Percentiles rank a stretch among this genome's conserved stretches.
phyloP scores from a whole-genome alignment of 1,140 invertebrate genomes.

The Drosophila pandora region DNA sequence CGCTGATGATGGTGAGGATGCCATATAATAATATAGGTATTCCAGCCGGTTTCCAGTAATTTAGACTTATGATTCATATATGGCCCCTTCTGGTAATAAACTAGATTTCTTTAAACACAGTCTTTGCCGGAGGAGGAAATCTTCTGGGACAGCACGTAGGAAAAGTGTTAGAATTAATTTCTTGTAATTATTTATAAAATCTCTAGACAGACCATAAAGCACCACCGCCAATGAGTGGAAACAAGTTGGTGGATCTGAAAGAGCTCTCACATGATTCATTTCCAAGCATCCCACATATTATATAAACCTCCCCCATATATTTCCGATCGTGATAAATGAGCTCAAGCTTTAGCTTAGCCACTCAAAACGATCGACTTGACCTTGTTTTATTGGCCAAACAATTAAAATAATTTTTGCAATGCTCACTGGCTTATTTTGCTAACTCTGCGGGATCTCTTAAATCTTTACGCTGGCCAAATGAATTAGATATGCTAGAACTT shows the following conservation, averaged over 20 bases:
- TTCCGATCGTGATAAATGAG: conserved; percentile 43
- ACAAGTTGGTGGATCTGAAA: conserved; percentile 25
- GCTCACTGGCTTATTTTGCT: conserved; percentile 2
- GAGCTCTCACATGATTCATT: conserved; percentile 32
- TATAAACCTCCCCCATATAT: conserved; percentile 35
- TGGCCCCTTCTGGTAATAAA: conserved; percentile 13
- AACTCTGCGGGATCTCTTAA: conserved; percentile 22
- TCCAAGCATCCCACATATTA: conserved; percentile 38
- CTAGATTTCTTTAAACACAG: conserved; percentile 26
- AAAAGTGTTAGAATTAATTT: conserved; percentile 33
- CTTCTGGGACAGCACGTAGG: conserved; percentile 12
- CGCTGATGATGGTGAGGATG: conserved; percentile 12
- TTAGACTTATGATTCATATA: conserved; percentile 39
- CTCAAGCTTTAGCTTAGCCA: conserved; percentile 25
- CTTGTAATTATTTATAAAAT: neutral
- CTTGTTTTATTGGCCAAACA: conserved; percentile 31
- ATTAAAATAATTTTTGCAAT: conserved; percentile 17
- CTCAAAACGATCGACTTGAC: conserved; percentile 33
- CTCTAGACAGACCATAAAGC: conserved; percentile 6
- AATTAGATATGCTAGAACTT: conserved; percentile 7
- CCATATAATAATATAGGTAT: conserved; percentile 22
- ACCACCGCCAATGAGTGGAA: conserved; percentile 14
- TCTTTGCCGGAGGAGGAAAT: conserved; percentile 11
- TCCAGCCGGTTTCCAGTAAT: conserved; percentile 33
- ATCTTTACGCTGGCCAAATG: neutral